Base-by-base conservation (phyloP, 2,888 invertebrate species). In the Slavum lentiscoides region DNA sequence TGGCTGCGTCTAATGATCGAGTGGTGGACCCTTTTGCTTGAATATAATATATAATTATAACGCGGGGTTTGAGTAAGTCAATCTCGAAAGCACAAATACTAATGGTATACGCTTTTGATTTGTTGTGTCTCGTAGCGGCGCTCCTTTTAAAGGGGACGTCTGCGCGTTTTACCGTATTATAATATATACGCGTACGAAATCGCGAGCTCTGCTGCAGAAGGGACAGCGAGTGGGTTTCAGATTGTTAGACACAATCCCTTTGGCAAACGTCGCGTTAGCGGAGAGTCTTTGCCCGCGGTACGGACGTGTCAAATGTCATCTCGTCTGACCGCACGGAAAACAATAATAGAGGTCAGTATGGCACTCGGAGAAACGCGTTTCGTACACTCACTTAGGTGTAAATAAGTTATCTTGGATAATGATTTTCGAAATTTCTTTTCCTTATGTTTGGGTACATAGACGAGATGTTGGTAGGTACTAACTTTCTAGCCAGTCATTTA, bases 61-160 rank as follows among this genome's bases (percentile, higher is more conserved):
- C 43, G 61, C 72, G 4, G 21, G 15, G 21, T 43, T 5, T 43
- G 1, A 19, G 30, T 49, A 62, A 49, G 30, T 61, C 30, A 58
- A 58, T 58, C 43, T 43, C 17, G 72, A 61, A 19, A 72, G 73
- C 67, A 43, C 43, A 49, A 67, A 49, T 67, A 49, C 9, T 49
- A 61, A 19, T 73, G 61, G 43, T 73, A 30, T 30, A 23, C 43
- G 61, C 73, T 61, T 73, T 73, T 73, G 61, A 73, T 73, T 73
- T 73, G 73, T 73, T 61, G 21, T 61, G 23, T 72, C 23, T 61
- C 13, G 8, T 19, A 13, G 61, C 43, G 8, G 23, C 13, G 61
- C 43, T 17, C 9, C 23, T 17, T 49, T 73, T 23, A 61, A 61
- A 73, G 23, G 43, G 73, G 19, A 61, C 73, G 72, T 19, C 72